Percentiles rank a stretch among this genome's conserved stretches.
Conservation (phyloP, 2,113 vertebrate species). For the Marmota monax region DNA sequence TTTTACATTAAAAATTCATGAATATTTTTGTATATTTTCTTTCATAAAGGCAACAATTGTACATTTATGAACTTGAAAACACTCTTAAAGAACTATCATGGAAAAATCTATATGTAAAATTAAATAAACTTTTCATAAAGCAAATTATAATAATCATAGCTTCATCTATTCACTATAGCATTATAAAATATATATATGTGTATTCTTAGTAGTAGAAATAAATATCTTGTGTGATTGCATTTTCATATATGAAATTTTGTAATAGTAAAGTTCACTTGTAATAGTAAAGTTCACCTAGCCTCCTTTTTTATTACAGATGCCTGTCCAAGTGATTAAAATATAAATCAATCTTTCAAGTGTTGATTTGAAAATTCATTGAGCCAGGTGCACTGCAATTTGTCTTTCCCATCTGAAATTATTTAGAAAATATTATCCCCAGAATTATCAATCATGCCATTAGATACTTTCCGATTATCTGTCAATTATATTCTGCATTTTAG, state of each 20-base stretch:
- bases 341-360: neutral
- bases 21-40: neutral
- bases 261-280: conserved; percentile 21
- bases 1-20: neutral
- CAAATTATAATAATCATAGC: neutral
- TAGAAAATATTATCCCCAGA: conserved; percentile 30
- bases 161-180: neutral
- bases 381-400: neutral
- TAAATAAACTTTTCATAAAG: neutral
- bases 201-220: neutral
- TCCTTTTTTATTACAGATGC: conserved; percentile 2
- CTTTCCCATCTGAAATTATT: conserved; percentile 43
- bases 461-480: neutral
- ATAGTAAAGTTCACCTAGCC: neutral
- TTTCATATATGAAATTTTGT: conserved; percentile 2
- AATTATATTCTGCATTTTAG: neutral
- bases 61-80: neutral
- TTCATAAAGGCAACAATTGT: neutral
- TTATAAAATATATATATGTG: conserved; percentile 28
- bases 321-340: neutral
- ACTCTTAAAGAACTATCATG: neutral
- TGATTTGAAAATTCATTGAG: conserved; percentile 26
- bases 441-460: neutral
- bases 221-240: neutral
- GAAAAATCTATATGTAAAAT: conserved; percentile 12